Base-by-base conservation (phyloP, 2,888 invertebrate genomes). In the Chrysolina oricalcia region DNA sequence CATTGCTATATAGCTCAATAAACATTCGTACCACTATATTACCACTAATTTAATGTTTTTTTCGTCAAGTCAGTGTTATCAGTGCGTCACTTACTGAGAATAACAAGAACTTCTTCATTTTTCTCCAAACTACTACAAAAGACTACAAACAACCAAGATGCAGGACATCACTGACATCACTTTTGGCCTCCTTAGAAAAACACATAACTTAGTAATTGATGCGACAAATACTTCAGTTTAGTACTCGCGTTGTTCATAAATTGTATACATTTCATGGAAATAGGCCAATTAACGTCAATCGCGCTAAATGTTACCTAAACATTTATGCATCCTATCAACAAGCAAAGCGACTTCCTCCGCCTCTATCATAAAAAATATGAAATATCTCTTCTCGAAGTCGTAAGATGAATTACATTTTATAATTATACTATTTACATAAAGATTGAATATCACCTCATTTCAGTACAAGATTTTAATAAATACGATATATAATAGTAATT, bases 291-390 rank as follows among this genome's bases (percentile, higher is more conserved):
- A 56, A 13, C 59, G 27, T 59, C 13, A 27, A 23, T 17, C 48
- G 65, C 65, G 65, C 35, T 71, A 56, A 71, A 64, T 40, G 27
- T 71, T 21, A 59, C 59, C 59, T 27, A 59, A 59, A 59, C 48
- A 48, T 66, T 23, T 23, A 66, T 66, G 9, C 23, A 23, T 23
- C 23, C 41, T 23, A 46, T 19, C 21, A 66, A 46, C 15, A 15
- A 23, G 66, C 48, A 46, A 23, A 66, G 10, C 46, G 13, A 48
- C 50, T 67, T 67, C 50, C 67, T 67, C 19, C 15, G 2, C 27
- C 9, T 27, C 27, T 21, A 40, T 46, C 65, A 66, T 66, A 11
- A 66, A 66, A 46, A 21, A 19, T 9, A 65, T 66, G 66, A 66
- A 66, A 48, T 48, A 66, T 35, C 27, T 46, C 48, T 15, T 8